phyloP scores from a whole-genome alignment of 2,113 vertebrate species.

The Takifugu bimaculatus region DNA sequence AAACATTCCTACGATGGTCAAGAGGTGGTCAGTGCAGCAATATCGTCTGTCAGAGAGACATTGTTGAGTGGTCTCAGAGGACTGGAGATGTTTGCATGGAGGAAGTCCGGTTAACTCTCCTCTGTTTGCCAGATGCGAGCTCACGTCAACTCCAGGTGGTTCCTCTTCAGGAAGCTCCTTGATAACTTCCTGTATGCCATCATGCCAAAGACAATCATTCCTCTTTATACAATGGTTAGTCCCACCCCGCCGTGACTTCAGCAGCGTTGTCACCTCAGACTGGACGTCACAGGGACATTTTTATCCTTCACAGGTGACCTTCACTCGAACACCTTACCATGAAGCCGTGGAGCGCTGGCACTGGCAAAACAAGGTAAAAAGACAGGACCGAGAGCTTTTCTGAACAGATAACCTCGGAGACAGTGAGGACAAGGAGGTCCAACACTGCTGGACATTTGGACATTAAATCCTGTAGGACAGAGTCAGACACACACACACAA shows the following conservation, averaged over 20 bases:
- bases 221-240: constrained; percentile 87
- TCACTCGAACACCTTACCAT: constrained; percentile 91
- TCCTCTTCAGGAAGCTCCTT: constrained; percentile 82
- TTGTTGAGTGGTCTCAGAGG: too few species aligned
- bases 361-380: constrained; percentile 89
- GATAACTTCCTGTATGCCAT: constrained; percentile 82
- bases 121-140: constrained; percentile 83
- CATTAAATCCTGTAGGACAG: too few species aligned
- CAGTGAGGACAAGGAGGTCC: too few species aligned
- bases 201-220: constrained; percentile 85
- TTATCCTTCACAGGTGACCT: constrained; percentile 80
- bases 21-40: too few species aligned
- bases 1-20: not conserved
- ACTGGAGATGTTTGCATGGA: too few species aligned
- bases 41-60: too few species aligned
- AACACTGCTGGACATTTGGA: too few species aligned
- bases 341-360: constrained; percentile 82
- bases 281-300: not conserved
- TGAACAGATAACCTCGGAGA: too few species aligned
- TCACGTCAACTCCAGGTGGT: constrained; percentile 89
- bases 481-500: too few species aligned
- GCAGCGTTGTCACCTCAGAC: too few species aligned
- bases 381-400: too few species aligned
- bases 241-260: too few species aligned
- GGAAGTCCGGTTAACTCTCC: not conserved